Base-by-base conservation (phyloP, 2,888 invertebrate species). In the Euspilapteryx auroguttella region DNA sequence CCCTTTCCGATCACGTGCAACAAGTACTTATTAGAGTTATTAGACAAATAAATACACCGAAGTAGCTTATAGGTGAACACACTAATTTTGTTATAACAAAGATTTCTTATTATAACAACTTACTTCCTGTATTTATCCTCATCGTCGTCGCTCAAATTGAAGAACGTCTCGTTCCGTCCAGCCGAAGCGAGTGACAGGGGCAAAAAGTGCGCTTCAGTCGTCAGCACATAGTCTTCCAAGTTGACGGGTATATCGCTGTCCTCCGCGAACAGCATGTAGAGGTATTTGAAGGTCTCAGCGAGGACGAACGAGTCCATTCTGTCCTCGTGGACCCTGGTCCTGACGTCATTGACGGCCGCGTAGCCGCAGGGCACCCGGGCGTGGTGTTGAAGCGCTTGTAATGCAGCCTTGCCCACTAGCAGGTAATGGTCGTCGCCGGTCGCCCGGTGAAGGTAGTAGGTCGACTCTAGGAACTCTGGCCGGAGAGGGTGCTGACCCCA, bases 221-320 rank as follows among this genome's bases (percentile, higher is more conserved):
- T 94, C 43, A 94, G 85, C 36, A 94, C 83, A 58, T 92, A 94
- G 52, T 92, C 87, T 50, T 93, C 90, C 29, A 94, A 61, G 55
- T 91, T 85, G 10, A 94, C 64, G 5, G 89, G 80, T 27, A 94
- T 63, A 47, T 97, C 95, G 17, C 81, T 83, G 30, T 89, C 86
- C 41, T 96, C 62, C 1, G 94, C 86, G 57, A 98, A 99, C 32
- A 99, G 68, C 55, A 99, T 80, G 63, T 86, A 99, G 7, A 99
- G 78, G 57, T 99, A 99, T 62, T 99, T 99, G 50, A 99, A 91
- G 0, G 98, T 99, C 73, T 99, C 98, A 0, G 98, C 92, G 2
- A 99, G 77, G 0, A 99, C 94, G 69, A 94, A 99, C 0, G 97
- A 97, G 56, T 99, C 98, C 96, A 99, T 96, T 37, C 96, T 83